Base-by-base conservation (phyloP, 2,888 invertebrate species). In the Ptilodon capucinus region DNA sequence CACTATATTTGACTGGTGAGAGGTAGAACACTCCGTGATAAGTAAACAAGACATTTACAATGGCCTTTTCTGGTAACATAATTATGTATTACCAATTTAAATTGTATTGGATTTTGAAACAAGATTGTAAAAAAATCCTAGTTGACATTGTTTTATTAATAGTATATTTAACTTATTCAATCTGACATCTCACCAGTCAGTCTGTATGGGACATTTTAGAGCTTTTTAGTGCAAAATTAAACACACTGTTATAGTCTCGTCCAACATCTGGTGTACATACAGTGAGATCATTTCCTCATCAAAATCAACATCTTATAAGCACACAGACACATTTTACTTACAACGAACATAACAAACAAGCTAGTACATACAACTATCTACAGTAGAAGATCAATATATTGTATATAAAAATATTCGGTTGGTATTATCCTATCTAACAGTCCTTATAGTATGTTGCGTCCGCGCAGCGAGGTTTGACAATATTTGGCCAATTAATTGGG, bases 341-440 rank as follows among this genome's bases (percentile, higher is more conserved):
- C 51, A 60, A 42, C 25, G 14, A 57, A 44, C 42, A 34, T 49
- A 42, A 47, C 36, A 47, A 45, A 46, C 18, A 42, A 50, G 42
- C 25, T 32, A 49, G n/a, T 40, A 40, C 7, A 40, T 40, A 34
- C 23, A 38, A 41, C 34, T 34, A 25, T 25, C 21, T 25, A 25
- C 35, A 28, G 23, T 40, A 7, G 18, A 35, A 35, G 23, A 56
- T 4, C 8, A 57, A 60, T 62, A 51, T 51, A 58, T 62, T 38
- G 48, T 18, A 52, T 62, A 62, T 47, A 62, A 62, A 61, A 62
- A 61, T 61, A 62, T 58, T 54, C 40, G 52, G 49, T 52, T 48
- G 54, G 44, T 50, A 41, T 40, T 40, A 36, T 44, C 50, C 9
- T 47, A 25, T 25, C 42, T 51, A 61, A 32, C 36, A 46, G 39